These are phyloP conservation scores for Hydrozoanthus tunicans DNA, from an alignment of 64 coral and sea anemone species.

Conservation along the genomic window DNA sequence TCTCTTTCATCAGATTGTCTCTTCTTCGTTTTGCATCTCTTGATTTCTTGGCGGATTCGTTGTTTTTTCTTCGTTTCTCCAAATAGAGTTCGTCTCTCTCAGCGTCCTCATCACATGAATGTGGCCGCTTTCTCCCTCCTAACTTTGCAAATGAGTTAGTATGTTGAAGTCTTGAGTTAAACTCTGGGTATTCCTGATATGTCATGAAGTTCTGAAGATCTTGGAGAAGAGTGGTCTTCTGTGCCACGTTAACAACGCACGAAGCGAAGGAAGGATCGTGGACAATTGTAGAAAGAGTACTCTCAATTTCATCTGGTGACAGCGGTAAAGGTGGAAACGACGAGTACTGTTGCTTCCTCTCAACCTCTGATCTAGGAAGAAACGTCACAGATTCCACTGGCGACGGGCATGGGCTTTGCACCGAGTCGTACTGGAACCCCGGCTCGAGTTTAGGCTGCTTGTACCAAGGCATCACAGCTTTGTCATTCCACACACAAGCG, in stretches of 20 bases:
- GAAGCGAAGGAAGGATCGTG: constrained; percentile 44
- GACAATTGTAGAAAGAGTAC: constrained; percentile 46
- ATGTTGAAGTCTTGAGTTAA: background rate
- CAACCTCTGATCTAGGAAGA: constrained; percentile 9
- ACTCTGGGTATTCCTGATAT: constrained; percentile 6
- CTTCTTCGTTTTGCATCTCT: constrained; percentile 54
- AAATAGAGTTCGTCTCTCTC: constrained; percentile 26
- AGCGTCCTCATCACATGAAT: constrained; percentile 18
- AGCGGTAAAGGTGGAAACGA: constrained; percentile 35
- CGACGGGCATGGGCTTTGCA: constrained; percentile 16
- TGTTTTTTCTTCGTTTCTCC: constrained; percentile 57
- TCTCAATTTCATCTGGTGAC: constrained; percentile 39
- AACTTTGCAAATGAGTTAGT: constrained; percentile 2
- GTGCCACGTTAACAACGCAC: constrained; percentile 14
- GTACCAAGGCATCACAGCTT: background rate
- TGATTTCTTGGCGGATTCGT: constrained; percentile 43
- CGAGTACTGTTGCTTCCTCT: background rate
- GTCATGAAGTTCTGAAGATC: constrained; percentile 17
- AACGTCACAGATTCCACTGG: constrained; percentile 14
- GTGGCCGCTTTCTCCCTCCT: constrained; percentile 3
- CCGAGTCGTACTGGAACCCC: background rate
- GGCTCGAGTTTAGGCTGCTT: constrained; percentile 35
- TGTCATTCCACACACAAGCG: background rate
- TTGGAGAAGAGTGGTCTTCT: constrained; percentile 14
- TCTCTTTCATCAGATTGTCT: constrained; percentile 35